phyloP scores from a whole-genome alignment of 2,113 vertebrate genomes.

The Xiphophorus hellerii region DNA sequence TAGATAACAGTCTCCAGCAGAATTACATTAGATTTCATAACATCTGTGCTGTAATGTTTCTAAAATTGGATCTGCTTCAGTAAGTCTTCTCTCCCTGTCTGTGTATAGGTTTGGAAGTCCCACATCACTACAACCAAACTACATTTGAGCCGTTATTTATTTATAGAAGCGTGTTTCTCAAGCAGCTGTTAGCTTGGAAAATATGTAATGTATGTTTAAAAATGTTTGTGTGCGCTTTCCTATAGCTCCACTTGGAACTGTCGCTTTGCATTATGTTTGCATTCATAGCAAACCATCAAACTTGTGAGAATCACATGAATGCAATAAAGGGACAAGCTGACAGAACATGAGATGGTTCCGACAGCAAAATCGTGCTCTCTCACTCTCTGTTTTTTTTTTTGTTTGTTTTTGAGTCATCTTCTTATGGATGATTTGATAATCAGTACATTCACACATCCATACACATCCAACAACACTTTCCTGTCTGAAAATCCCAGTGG shows the following conservation, averaged over 20 bases:
- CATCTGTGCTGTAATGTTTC: conserved; percentile 61
- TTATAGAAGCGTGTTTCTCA: conserved; percentile 40
- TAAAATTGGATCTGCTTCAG: conserved; percentile 53
- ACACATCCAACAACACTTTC: conserved; percentile 46
- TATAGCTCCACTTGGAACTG: conserved; percentile 47
- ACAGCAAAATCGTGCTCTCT: conserved; percentile 45
- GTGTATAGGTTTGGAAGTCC: conserved; percentile 24
- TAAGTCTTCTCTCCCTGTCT: conserved; percentile 15
- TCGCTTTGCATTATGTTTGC: conserved; percentile 57
- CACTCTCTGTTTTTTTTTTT: not conserved
- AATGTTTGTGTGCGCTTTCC: conserved; percentile 34
- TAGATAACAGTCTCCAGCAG: conserved; percentile 49
- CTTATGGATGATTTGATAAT: conserved; percentile 70
- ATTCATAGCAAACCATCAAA: conserved; percentile 32
- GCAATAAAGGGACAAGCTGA: conserved; percentile 54
- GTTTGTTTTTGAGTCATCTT: conserved; percentile 50
- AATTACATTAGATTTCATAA: conserved; percentile 66
- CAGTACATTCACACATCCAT: conserved; percentile 55
- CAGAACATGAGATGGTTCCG: conserved; percentile 35
- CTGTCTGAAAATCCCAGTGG: conserved; percentile 23
- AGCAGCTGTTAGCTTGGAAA: conserved; percentile 30
- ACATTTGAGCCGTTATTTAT: conserved; percentile 55
- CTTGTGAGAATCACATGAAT: conserved; percentile 48
- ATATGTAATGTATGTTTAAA: conserved; percentile 27
- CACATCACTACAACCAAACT: conserved; percentile 45